Evolutionary conservation across 2,888 invertebrate species (phyloP), one percentile per base, ranked within the genome.

Genomic region (Eustalomyia histrio): DNA sequence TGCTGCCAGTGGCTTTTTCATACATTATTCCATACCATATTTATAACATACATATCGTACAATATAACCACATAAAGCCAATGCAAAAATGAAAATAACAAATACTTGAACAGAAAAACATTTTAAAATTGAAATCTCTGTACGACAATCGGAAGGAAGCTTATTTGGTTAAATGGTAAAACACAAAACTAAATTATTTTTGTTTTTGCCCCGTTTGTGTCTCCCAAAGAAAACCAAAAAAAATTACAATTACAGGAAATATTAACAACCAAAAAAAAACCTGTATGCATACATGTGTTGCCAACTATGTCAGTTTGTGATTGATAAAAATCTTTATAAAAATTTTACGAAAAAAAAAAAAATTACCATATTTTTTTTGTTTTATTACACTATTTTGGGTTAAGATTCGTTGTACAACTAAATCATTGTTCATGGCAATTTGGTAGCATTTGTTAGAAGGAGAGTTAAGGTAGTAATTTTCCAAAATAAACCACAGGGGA

Each of bases 301-400:
- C 63, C 80, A 76, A 76, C 53, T 60, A 21, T 76, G 73, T 74
- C 73, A 80, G 69, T 74, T 24, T 18, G 43, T 80, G 80, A 76
- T 74, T 81, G 81, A 78, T 78, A 81, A 78, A 74, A 78, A 81
- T 78, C 74, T 78, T 61, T 81, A 71, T 43, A 10, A 61, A 68
- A 76, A 68, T 29, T 69, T 57, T 52, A 24, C 52, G 65, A 69
- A 43, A 73, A 74, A 79, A 67, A 47, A 57, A 57, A 80, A 33
- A 80, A 69, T 76, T 64, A 65, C 76, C 73, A 81, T 76, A 76
- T 76, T 72, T 33, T n/a, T 29, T 72, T 72, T 29, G 57, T 61
- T 68, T 71, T 39, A 39, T n/a, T 24, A 16, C 21, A 61, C 50
- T 55, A 52, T 50, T 29, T 68, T 29, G 24, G 17, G 39, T 43